Evolutionary conservation across 1,140 invertebrate species (phyloP), one percentile per base, ranked within the genome.

Genomic region (Polyergus mexicanus): DNA sequence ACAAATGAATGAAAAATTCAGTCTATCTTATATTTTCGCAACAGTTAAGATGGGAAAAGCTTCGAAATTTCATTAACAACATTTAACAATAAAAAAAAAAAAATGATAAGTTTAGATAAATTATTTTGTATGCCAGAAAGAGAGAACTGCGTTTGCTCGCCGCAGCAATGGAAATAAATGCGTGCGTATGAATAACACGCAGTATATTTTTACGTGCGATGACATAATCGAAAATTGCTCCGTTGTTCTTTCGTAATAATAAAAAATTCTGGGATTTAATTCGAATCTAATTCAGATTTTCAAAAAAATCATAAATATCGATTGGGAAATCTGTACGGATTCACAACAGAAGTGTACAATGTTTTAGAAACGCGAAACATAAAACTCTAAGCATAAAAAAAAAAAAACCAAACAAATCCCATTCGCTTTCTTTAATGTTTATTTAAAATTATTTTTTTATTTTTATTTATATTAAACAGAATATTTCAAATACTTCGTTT

Each of bases 241-340:
- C 54, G 69, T 78, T 69, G 74, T n/a, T 44, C 44, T 88, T 89
- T 89, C 56, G 88, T 66, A 89, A 89, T 47, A 16, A 47, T 16
- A 13, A 47, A 47, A 0, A 13, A 3, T 47, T 47, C 11, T 11
- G 13, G 44, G 44, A 47, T 47, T 47, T 47, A 47, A 47, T 47
- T 47, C 44, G 44, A 47, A 47, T 13, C 13, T 16, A 13, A 2
- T 13, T 3, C 44, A 16, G 13, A 47, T 47, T 16, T 47, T 47
- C 44, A 47, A 47, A 16, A 47, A 11, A 16, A 16, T 47, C 3
- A 47, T 47, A 47, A 4, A 47, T 47, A 1, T 19, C 16, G 13
- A 13, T 16, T 51, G 47, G 16, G 47, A 51, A 51, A 44, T 44
- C 7, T 44, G 11, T 11, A 44, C 0, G 19, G 47, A 51, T 51